Evolutionary conservation across 2,888 invertebrate genomes (phyloP).

Genomic region (Dioctria rufipes): DNA sequence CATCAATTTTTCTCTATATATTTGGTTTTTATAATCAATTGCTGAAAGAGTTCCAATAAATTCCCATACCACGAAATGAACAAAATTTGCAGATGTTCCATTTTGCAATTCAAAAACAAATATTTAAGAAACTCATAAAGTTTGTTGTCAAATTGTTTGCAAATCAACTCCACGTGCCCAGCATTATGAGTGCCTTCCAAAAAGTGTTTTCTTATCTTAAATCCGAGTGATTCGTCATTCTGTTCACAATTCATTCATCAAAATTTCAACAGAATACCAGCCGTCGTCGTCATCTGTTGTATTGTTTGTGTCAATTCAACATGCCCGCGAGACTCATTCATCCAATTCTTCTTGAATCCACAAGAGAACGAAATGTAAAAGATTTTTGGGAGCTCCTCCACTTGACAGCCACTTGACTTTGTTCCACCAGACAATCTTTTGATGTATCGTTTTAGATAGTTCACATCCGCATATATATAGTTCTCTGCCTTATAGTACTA

Average conservation of each 20-base stretch:
- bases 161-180: background rate
- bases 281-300: background rate
- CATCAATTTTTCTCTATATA: no score
- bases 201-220: background rate
- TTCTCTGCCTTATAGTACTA: no score
- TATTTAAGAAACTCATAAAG: no score
- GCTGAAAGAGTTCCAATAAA: no score
- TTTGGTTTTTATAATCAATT: no score
- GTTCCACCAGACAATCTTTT: background rate
- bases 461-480: no score
- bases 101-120: background rate
- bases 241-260: constrained; percentile 32
- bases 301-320: background rate
- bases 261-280: background rate
- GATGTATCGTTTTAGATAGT: background rate
- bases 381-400: background rate
- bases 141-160: background rate
- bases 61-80: no score
- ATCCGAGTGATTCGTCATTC: constrained; percentile 12
- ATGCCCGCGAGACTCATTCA: background rate
- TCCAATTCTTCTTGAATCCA: background rate
- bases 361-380: background rate
- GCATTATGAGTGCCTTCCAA: background rate
- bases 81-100: no score
- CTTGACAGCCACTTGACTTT: background rate